These are phyloP conservation scores for Heloderma charlesbogerti DNA, from an alignment of 2,113 vertebrate genomes.

Conservation along the genomic window DNA sequence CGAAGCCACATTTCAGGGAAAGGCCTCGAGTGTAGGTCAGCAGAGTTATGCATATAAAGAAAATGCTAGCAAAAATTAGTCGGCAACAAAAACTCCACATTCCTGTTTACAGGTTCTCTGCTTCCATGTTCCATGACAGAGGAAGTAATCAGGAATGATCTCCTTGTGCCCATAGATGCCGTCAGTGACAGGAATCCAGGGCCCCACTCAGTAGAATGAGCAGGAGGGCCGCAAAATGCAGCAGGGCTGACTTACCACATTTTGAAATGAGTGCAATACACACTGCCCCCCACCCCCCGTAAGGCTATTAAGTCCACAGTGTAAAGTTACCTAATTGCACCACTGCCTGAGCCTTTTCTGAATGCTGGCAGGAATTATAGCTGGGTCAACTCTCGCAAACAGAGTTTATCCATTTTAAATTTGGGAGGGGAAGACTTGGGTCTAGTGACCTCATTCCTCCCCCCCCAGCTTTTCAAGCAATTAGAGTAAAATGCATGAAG, in stretches of 20 bases:
- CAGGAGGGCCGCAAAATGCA: not conserved
- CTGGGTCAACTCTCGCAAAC: accelerated
- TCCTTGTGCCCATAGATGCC: not conserved
- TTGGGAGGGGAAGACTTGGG: no score
- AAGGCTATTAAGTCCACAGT: not conserved
- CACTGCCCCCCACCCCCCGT: no score
- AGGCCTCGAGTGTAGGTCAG: not conserved
- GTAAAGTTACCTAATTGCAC: not conserved
- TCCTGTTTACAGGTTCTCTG: not conserved
- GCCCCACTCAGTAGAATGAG: not conserved
- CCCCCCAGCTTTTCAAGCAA: not conserved
- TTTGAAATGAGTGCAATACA: not conserved
- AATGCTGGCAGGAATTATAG: not conserved
- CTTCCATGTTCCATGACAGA: not conserved
- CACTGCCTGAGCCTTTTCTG: not conserved
- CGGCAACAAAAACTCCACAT: not conserved
- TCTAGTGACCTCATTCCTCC: accelerated
- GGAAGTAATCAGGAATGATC: not conserved
- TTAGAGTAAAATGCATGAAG: not conserved
- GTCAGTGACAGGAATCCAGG: not conserved
- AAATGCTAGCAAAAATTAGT: no score
- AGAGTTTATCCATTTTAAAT: not conserved
- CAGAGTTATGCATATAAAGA: not conserved
- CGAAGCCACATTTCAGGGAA: not conserved
- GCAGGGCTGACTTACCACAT: not conserved